A percentile compares a stretch with the other conserved stretches of the same genome.
These are phyloP conservation scores for Bedellia somnulentella DNA, from an alignment of 2,888 invertebrate genomes.

Conservation along the genomic window DNA sequence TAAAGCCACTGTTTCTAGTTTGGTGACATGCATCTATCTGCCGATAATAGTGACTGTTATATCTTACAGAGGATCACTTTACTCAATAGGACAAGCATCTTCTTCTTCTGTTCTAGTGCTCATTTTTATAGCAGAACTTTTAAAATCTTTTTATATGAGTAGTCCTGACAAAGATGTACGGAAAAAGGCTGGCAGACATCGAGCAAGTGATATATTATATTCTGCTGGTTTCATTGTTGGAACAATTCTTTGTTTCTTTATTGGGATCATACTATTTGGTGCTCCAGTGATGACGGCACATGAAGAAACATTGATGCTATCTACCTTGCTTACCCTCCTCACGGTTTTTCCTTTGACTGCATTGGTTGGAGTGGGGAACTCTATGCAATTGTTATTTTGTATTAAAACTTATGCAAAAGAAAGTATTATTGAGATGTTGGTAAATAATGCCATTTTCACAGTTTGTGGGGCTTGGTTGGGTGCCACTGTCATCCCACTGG, in stretches of 20 bases:
- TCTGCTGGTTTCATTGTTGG: constrained; percentile 39
- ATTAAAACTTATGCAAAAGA: constrained; percentile 48
- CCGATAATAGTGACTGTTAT: constrained; percentile 59
- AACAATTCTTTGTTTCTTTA: constrained; percentile 55
- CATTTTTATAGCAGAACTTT: constrained; percentile 52
- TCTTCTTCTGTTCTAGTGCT: constrained; percentile 40
- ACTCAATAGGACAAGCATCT: constrained; percentile 61
- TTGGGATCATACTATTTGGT: constrained; percentile 67
- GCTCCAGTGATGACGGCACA: constrained; percentile 65
- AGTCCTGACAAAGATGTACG: constrained; percentile 30
- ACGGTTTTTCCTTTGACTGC: constrained; percentile 66
- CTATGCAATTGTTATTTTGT: constrained; percentile 56
- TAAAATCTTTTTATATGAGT: constrained; percentile 52
- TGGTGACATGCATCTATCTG: constrained; percentile 65
- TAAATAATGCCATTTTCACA: constrained; percentile 58
- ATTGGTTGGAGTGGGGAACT: constrained; percentile 61
- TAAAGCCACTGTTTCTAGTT: constrained; percentile 49
- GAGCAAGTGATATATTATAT: constrained; percentile 52
- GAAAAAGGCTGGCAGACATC: constrained; percentile 34
- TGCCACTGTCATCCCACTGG: constrained; percentile 82
- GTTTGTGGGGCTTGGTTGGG: constrained; percentile 83
- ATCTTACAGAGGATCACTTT: constrained; percentile 59
- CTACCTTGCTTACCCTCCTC: constrained; percentile 61
- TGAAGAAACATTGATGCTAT: constrained; percentile 70
- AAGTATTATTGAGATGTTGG: constrained; percentile 57